A percentile compares a stretch with the other conserved stretches of the same genome.
phyloP scores from a whole-genome alignment of 2,888 invertebrate species.

The Litoditis marina region DNA sequence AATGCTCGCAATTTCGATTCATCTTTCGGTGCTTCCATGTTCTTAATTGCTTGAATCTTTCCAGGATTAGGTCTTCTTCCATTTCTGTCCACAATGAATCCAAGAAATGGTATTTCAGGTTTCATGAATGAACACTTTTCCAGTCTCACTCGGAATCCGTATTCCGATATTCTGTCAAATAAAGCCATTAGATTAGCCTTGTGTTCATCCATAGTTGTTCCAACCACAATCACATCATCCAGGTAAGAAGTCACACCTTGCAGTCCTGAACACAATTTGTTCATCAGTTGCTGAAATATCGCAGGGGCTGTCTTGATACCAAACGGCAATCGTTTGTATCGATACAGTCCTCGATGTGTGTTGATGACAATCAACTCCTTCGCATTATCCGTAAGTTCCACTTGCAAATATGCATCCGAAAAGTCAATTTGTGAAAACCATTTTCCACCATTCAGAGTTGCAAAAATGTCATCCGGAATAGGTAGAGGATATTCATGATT shows the following conservation, averaged over 20 bases:
- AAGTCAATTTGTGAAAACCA: slow-evolving; percentile 35
- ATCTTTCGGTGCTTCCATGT: too few species aligned
- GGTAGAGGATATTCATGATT: slow-evolving; percentile 40
- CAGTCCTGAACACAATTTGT: slow-evolving; percentile 27
- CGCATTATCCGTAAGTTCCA: slow-evolving; percentile 29
- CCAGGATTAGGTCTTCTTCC: slow-evolving; percentile 17
- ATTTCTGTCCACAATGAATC: slow-evolving; percentile 16
- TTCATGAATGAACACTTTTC: slow-evolving; percentile 18
- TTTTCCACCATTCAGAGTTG: slow-evolving; percentile 24
- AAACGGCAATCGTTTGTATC: slow-evolving; percentile 38
- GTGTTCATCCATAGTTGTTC: slow-evolving; percentile 17
- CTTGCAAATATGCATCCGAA: slow-evolving; percentile 38
- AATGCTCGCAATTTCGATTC: slow-evolving; percentile 15
- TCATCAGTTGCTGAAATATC: slow-evolving; percentile 40
- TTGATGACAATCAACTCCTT: slow-evolving; percentile 21
- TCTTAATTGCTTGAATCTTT: slow-evolving; percentile 10
- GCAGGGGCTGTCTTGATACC: slow-evolving; percentile 39
- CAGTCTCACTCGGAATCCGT: too few species aligned
- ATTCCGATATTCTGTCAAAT: slow-evolving; percentile 17
- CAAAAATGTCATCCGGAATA: slow-evolving; percentile 28
- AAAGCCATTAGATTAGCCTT: slow-evolving; percentile 9
- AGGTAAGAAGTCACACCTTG: slow-evolving; percentile 16
- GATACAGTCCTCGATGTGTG: slow-evolving; percentile 36
- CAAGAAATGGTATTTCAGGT: slow-evolving; percentile 15
- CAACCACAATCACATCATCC: slow-evolving; percentile 29